Base-by-base conservation (phyloP, 2,113 vertebrate genomes). In the Colossoma macropomum region DNA sequence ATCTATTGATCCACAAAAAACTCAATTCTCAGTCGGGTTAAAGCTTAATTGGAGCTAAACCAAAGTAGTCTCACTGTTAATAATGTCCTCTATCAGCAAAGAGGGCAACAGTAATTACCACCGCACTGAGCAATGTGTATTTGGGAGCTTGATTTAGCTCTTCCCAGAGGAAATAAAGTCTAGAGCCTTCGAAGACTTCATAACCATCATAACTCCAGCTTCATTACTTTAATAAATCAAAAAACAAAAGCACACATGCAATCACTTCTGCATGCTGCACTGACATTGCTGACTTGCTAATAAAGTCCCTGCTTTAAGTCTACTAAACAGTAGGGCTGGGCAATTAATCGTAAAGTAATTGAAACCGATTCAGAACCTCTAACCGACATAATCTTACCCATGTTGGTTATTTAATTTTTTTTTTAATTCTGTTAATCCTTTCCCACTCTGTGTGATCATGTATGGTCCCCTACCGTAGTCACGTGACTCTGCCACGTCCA, bases 81-180 rank as follows among this genome's bases (percentile, higher is more conserved):
- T 84, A 79, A 82, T 65, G 50, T 69, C 52, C 75, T 84, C 82
- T 63, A 34, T 48, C 68, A 25, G 69, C 79, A 78, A 82, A 63
- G 83, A 87, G 82, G 86, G 75, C 83, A 82, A 38, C 75, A 54
- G 80, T 87, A 87, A 87, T 87, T 87, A 87, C 70, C 45, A 34
- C 38, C 23, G 54, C 19, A 23, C 75, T 27, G 54, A 70, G 77
- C 63, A n/a, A 78, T 48, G 83, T 76, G 79, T 68, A 77, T 75
- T 77, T 74, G 63, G 82, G 75, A 79, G 59, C 34, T 41, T 76
- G 70, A 85, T 85, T 87, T 82, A 87, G 79, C 63, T 38, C 50
- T 63, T 77, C 73, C 78, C 82, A 19, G 17, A 78, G 75, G 82
- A 84, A 59, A 75, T 27, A 54, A 13, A 60, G n/a, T 56, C 50